Evolutionary conservation across 2,113 vertebrate species (phyloP).

Genomic region (Aplodontia rufa): DNA sequence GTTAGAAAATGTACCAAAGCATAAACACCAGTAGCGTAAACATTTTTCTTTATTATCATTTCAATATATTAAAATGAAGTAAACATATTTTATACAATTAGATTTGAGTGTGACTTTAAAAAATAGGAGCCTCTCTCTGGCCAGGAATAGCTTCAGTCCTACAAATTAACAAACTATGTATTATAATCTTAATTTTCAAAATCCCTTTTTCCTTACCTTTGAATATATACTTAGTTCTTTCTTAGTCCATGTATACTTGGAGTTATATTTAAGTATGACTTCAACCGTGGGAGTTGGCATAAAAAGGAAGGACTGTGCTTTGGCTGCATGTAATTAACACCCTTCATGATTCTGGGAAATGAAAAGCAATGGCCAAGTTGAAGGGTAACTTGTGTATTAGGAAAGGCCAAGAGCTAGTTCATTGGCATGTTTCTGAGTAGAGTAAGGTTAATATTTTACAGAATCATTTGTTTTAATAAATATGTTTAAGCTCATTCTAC

Average conservation of each 20-base stretch:
- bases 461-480: slow-evolving; percentile 20
- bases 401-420: neutral
- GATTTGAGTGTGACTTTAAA: neutral
- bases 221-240: neutral
- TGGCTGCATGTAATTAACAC: neutral
- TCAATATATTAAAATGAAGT: slow-evolving; percentile 17
- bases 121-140: neutral
- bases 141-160: neutral
- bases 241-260: neutral
- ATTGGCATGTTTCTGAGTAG: neutral
- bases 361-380: neutral
- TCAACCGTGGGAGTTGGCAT: neutral
- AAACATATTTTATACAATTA: neutral
- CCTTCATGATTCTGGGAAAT: neutral
- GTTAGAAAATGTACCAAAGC: neutral
- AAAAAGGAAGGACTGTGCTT: neutral
- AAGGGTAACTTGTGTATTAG: neutral
- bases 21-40: neutral
- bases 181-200: slow-evolving; percentile 21
- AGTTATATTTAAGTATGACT: neutral
- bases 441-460: neutral
- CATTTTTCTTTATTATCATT: neutral
- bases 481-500: neutral
- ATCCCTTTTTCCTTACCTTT: neutral
- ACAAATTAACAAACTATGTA: neutral